These are phyloP conservation scores for Schizaphis graminum DNA, from an alignment of 2,888 invertebrate species.

Conservation along the genomic window DNA sequence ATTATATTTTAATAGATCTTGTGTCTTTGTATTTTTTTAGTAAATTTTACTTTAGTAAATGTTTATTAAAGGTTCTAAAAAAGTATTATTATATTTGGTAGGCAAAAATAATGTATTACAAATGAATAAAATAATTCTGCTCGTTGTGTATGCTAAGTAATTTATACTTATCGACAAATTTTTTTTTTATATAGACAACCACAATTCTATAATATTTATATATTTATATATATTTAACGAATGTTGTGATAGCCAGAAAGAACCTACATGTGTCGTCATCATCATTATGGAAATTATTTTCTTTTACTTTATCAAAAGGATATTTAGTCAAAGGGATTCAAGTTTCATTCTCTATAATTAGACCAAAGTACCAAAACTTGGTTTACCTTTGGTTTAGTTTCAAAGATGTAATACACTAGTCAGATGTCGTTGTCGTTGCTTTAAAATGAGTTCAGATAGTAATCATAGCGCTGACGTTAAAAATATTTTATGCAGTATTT, in stretches of 20 bases:
- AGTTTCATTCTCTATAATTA: constrained; percentile 53
- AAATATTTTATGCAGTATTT: background rate
- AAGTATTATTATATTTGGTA: background rate
- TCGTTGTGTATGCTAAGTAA: background rate
- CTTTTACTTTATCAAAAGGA: constrained; percentile 33
- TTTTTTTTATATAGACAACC: background rate
- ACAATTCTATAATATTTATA: background rate
- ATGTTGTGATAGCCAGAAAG: background rate
- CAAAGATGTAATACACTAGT: constrained; percentile 31
- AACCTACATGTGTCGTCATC: background rate
- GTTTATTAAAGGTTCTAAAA: background rate
- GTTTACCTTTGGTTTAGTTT: constrained; percentile 41
- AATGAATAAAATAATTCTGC: background rate
- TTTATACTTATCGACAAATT: background rate
- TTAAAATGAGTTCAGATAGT: background rate
- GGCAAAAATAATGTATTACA: background rate
- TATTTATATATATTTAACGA: background rate
- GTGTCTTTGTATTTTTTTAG: background rate
- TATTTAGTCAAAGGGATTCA: constrained; percentile 26
- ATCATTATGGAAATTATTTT: constrained; percentile 1
- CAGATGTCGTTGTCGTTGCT: constrained; percentile 10
- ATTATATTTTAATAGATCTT: background rate
- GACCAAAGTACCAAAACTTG: background rate
- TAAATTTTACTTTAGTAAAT: constrained; percentile 30
- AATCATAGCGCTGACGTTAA: background rate